Percentiles rank a stretch among this genome's conserved stretches.
Conservation (phyloP, 2,113 vertebrate genomes). For the Aepyceros melampus region DNA sequence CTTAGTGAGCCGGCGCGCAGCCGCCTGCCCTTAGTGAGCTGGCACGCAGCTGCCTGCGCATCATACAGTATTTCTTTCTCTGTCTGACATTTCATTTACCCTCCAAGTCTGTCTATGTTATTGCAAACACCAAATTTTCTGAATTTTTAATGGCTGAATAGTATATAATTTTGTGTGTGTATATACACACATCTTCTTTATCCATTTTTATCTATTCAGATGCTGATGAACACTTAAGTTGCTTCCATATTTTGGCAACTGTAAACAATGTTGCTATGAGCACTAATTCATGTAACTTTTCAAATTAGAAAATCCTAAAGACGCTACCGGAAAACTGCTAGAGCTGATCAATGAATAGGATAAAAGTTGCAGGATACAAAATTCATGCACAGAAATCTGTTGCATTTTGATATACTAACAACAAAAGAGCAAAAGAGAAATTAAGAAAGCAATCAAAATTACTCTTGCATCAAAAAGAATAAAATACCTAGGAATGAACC, state of each 20-base stretch:
- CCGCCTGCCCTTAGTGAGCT: too few species aligned
- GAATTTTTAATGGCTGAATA: neutral
- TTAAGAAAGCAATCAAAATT: neutral
- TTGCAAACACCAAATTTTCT: neutral
- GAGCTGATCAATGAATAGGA: neutral
- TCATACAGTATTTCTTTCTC: neutral
- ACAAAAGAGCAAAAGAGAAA: neutral
- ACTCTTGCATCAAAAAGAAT: neutral
- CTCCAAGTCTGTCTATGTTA: neutral
- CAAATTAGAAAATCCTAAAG: neutral
- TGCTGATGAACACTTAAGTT: neutral
- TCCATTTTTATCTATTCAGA: neutral
- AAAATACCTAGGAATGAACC: neutral
- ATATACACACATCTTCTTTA: neutral
- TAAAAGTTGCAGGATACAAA: neutral
- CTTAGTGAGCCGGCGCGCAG: too few species aligned
- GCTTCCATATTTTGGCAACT: neutral
- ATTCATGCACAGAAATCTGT: neutral
- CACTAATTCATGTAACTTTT: neutral
- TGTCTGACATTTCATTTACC: neutral
- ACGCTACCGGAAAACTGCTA: neutral
- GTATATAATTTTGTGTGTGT: neutral
- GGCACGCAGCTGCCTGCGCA: too few species aligned
- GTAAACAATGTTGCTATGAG: neutral
- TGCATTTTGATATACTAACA: neutral